Percentiles rank a stretch among this genome's conserved stretches.
Conservation (phyloP, 1,140 invertebrate species). For the Manduca sexta region DNA sequence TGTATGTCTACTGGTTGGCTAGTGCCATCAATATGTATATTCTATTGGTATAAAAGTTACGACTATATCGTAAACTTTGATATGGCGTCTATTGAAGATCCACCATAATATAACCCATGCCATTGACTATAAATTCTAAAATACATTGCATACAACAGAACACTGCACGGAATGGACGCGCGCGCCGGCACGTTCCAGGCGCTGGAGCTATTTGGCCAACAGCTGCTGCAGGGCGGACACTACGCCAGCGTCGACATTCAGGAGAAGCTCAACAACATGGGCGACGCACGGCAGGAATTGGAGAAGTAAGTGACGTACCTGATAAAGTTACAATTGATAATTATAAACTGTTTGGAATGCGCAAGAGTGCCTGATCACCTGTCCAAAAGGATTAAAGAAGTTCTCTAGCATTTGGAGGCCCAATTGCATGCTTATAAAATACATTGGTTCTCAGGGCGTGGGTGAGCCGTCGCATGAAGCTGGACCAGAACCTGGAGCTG, state of each 20-base stretch:
- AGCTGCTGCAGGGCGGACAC: conserved; percentile 94
- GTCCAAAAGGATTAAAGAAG: no score
- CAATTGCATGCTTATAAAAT: not conserved
- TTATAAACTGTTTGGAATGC: no score
- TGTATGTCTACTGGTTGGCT: no score
- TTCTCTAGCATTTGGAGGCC: no score
- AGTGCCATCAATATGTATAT: no score
- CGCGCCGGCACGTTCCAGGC: conserved; percentile 97
- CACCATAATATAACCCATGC: no score
- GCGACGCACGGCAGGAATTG: conserved; percentile 91
- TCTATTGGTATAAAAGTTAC: no score
- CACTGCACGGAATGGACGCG: conserved; percentile 99
- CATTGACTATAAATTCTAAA: no score
- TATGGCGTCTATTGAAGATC: no score
- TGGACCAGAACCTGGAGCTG: conserved; percentile 98
- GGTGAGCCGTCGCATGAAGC: conserved; percentile 93
- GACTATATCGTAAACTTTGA: no score
- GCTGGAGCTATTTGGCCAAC: conserved; percentile 98
- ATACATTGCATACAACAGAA: conserved; percentile 80
- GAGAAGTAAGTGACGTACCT: conserved; percentile 88
- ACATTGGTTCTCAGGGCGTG: conserved; percentile 81
- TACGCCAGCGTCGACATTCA: conserved; percentile 97
- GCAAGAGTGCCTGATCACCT: no score
- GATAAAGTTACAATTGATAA: no score
- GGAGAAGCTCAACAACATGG: conserved; percentile 94